Percentiles rank a stretch among this genome's conserved stretches.
phyloP scores from a whole-genome alignment of 2,113 vertebrate species.

The Tetrao urogallus region DNA sequence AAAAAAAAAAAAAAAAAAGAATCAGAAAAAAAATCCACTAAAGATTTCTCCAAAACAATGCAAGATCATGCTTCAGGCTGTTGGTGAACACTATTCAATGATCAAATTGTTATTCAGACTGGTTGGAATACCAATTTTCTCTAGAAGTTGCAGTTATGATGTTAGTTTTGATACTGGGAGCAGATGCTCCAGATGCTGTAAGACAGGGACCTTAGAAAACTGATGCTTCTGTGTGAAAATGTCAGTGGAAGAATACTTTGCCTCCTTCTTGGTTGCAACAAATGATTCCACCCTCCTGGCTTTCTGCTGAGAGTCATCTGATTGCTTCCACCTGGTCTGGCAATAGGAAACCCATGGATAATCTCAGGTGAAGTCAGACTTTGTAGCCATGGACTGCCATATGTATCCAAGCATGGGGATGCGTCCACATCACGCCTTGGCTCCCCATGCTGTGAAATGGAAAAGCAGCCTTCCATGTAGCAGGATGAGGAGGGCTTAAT shows the following conservation, averaged over 20 bases:
- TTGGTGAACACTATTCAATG: background rate
- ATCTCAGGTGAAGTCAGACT: background rate
- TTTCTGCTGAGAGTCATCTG: background rate
- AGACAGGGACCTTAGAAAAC: background rate
- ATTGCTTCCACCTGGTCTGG: background rate
- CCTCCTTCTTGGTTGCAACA: background rate
- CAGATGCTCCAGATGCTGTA: background rate
- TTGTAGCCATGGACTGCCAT: background rate
- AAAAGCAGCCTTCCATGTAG: background rate
- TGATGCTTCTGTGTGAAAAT: background rate
- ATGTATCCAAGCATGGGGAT: background rate
- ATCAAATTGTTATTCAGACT: background rate
- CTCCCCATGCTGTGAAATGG: background rate
- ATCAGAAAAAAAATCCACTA: background rate
- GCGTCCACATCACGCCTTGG: background rate
- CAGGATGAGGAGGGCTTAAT: background rate
- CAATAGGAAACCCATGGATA: background rate
- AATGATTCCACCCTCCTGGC: accelerated
- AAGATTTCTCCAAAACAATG: background rate
- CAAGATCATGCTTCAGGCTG: background rate
- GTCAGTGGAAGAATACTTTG: background rate
- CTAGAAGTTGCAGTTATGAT: accelerated
- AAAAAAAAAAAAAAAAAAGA: background rate
- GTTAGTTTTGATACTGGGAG: background rate
- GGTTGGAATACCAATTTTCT: background rate